These are phyloP conservation scores for Perdix hodgsoniae DNA, from an alignment of 2,797 vertebrate species.

Conservation along the genomic window DNA sequence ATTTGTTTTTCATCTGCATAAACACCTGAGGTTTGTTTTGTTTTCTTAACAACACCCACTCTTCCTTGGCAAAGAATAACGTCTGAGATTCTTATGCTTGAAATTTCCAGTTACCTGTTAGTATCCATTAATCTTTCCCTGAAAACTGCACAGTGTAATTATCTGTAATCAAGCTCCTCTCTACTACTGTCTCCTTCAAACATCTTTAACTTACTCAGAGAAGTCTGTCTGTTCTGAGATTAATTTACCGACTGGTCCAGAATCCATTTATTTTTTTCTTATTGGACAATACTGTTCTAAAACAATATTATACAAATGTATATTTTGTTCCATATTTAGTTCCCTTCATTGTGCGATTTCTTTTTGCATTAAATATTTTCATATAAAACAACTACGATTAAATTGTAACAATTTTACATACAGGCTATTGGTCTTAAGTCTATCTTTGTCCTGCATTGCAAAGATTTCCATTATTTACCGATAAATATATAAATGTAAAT, in stretches of 20 bases:
- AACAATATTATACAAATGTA: not conserved
- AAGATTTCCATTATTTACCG: not conserved
- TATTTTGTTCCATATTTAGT: not conserved
- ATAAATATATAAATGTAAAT: not conserved
- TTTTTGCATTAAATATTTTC: not conserved
- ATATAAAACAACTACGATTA: not conserved
- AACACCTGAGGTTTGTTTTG: not conserved
- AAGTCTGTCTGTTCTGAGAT: not conserved
- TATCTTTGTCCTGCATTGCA: constrained; percentile 18
- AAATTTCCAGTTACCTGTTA: not conserved
- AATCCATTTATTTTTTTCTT: not conserved
- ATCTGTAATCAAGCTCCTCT: constrained; percentile 4
- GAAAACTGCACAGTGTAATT: not conserved
- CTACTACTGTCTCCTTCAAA: constrained; percentile 5
- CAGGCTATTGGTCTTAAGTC: constrained; percentile 15
- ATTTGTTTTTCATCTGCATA: not conserved
- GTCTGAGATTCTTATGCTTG: not conserved
- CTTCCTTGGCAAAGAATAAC: not conserved
- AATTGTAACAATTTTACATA: not conserved
- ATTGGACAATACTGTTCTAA: not conserved
- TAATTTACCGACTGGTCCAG: not conserved
- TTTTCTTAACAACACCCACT: not conserved
- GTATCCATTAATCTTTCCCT: constrained; percentile 13
- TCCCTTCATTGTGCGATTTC: not conserved
- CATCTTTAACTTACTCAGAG: not conserved